Base-by-base conservation (phyloP, 2,888 invertebrate genomes). In the Clitarchus hookeri region DNA sequence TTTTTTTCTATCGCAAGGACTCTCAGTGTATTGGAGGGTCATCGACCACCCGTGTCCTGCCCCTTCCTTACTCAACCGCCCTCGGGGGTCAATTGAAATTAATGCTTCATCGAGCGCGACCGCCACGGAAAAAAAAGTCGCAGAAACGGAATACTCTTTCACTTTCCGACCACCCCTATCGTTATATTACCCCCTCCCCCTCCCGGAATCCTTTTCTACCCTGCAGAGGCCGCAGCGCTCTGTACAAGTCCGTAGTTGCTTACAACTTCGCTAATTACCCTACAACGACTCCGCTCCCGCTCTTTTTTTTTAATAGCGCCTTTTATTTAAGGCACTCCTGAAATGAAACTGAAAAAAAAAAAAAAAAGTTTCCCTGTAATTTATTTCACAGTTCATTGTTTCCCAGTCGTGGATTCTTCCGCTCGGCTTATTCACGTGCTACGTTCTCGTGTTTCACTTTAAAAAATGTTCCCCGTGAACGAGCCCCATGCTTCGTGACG, bases 351-450 rank as follows among this genome's bases (percentile, higher is more conserved):
- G n/a, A n/a, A n/a, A n/a, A n/a, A n/a, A n/a, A n/a, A n/a, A n/a
- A n/a, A n/a, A 23, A 8, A 23, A 65, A 65, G 65, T 65, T 65
- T 65, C 65, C 6, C 65, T 65, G 65, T 65, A 65, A 65, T 65
- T 65, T 65, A 65, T 65, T 65, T 65, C 65, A 65, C 65, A 65
- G 65, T 65, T 65, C 65, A 65, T 65, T 65, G 65, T 65, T 65
- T 65, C 65, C 65, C 65, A 65, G 65, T 23, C 65, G 23, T 19
- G 65, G 8, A 65, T 65, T 65, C 11, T 65, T 65, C 65, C n/a
- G 23, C 65, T 0, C n/a, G 12, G 65, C 65, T 65, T 65, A 65
- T 65, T 65, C 65, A 8, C 65, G 13, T 11, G 65, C 65, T 8
- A 23, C 65, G 65, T 65, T 65, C 65, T 8, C 65, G 8, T 65